These are phyloP conservation scores for Drosophila anomalata DNA, from an alignment of 2,888 invertebrate genomes.

Conservation along the genomic window DNA sequence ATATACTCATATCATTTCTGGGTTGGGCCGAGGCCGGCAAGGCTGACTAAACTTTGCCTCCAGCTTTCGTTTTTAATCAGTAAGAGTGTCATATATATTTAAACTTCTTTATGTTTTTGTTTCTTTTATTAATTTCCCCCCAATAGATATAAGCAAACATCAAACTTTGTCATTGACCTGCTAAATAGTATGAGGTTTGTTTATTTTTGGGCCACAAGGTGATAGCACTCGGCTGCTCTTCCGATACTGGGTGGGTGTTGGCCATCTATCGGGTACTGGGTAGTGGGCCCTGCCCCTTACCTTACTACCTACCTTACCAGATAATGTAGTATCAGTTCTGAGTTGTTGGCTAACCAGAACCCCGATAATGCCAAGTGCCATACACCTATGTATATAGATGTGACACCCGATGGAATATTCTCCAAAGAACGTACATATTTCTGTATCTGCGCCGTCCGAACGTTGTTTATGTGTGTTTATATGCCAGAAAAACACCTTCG, in stretches of 20 bases:
- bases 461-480: conserved; percentile 39
- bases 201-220: conserved; percentile 55
- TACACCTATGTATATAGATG: neutral
- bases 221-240: neutral
- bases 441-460: conserved; percentile 20
- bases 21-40: conserved; percentile 59
- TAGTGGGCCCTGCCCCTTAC: conserved; percentile 13
- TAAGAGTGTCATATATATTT: conserved; percentile 41
- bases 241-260: conserved; percentile 26
- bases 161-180: conserved; percentile 74
- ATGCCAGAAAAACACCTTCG: conserved; percentile 68
- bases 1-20: conserved; percentile 40
- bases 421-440: conserved; percentile 34
- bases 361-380: conserved; percentile 34
- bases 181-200: conserved; percentile 51
- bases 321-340: conserved; percentile 54
- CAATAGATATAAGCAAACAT: conserved; percentile 19
- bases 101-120: conserved; percentile 35
- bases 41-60: conserved; percentile 37
- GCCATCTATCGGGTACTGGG: conserved; percentile 1
- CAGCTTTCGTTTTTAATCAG: conserved; percentile 75
- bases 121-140: conserved; percentile 3
- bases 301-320: conserved; percentile 41
- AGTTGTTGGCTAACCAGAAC: conserved; percentile 33
- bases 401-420: conserved; percentile 24